Conservation (phyloP, 2,888 invertebrate genomes). For the Limnephilus auricula region DNA sequence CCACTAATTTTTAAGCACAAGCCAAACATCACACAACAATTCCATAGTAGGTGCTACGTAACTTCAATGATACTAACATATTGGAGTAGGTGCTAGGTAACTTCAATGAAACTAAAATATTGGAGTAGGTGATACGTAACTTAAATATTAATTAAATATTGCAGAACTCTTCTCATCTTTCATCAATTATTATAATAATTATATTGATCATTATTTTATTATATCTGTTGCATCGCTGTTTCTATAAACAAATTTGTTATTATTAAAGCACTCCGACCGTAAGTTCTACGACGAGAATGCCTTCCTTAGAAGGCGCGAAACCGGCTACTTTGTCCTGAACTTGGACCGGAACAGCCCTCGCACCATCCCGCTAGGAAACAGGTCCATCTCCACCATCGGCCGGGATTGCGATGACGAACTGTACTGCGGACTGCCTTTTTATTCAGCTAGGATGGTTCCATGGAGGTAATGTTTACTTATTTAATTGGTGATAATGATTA, state of each 20-base stretch:
- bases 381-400: conserved; percentile 55
- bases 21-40: no score
- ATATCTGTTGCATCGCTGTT: conserved; percentile 70
- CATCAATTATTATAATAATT: no score
- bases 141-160: no score
- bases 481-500: no score
- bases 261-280: conserved; percentile 72
- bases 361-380: conserved; percentile 49
- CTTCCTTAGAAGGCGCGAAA: conserved; percentile 64
- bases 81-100: no score
- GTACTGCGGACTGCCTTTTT: conserved; percentile 77
- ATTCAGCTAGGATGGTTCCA: conserved; percentile 72
- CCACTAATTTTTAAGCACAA: no score
- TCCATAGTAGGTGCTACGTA: no score
- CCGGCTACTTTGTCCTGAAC: conserved; percentile 71
- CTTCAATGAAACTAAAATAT: no score
- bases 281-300: conserved; percentile 68
- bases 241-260: conserved; percentile 70
- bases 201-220: no score
- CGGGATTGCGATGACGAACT: conserved; percentile 72
- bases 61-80: no score
- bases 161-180: no score
- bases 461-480: conserved; percentile 60
- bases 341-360: conserved; percentile 70
- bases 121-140: no score